Percentiles rank a stretch among this genome's conserved stretches.
These are phyloP conservation scores for Molossus alvarezi DNA, from an alignment of 2,797 vertebrate genomes.

Conservation along the genomic window DNA sequence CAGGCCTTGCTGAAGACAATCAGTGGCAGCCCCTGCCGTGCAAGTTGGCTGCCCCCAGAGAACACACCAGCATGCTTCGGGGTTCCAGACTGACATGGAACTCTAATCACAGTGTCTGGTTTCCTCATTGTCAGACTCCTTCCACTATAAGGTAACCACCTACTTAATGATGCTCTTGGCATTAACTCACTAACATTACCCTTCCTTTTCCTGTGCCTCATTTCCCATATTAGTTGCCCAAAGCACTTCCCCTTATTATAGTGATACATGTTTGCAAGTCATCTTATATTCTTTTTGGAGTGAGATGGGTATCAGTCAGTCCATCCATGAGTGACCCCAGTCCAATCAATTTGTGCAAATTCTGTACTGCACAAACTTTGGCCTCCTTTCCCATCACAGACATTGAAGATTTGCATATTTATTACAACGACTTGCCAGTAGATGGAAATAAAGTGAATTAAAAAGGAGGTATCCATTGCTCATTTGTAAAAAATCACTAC, in stretches of 20 bases:
- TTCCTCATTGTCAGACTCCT: neutral
- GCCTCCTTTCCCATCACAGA: neutral
- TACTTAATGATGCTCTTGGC: slow-evolving; percentile 43
- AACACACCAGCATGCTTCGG: neutral
- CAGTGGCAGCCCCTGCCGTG: neutral
- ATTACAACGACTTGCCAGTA: neutral
- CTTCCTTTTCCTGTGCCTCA: slow-evolving; percentile 12
- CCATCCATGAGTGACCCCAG: neutral
- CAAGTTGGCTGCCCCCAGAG: neutral
- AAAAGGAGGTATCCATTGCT: neutral
- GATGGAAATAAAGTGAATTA: neutral
- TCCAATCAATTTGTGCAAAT: neutral
- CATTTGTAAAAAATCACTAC: neutral
- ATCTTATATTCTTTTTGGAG: neutral
- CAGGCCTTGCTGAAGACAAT: neutral
- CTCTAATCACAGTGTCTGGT: slow-evolving; percentile 28
- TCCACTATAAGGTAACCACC: neutral
- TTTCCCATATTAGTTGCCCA: neutral
- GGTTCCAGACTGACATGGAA: neutral
- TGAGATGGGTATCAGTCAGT: neutral
- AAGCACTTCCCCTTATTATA: neutral
- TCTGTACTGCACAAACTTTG: neutral
- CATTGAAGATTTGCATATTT: neutral
- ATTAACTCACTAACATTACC: neutral
- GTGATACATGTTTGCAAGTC: neutral